Evolutionary conservation across 2,888 invertebrate species (phyloP), one percentile per base, ranked within the genome.

Genomic region (Nomada hirtipes): DNA sequence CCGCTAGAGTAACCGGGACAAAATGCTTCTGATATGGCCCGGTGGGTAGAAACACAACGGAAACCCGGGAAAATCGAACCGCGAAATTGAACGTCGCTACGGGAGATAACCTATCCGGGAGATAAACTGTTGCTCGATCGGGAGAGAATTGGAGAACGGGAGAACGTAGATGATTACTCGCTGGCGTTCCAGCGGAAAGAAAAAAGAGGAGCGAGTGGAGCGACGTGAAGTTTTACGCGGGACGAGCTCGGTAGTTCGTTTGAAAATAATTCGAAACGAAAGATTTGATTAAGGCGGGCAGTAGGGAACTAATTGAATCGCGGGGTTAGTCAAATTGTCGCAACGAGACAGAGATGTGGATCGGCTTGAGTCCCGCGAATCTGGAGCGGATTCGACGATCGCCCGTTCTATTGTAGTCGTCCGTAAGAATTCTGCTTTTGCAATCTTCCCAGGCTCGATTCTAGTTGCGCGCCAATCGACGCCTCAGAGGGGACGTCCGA

Each of bases 381-480:
- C 88, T 92, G 87, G 91, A 92, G 86, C 91, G 90, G 90, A 91
- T 90, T 90, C 88, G 87, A 91, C 88, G 85, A 85, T 86, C 87
- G 87, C 78, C 79, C 88, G 88, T 86, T 89, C 90, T 86, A 90
- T 90, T 89, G 87, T 83, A 83, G 79, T 76, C 86, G 86, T 76
- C 89, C 86, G 91, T 90, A 91, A 91, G 90, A 92, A 93, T 92
- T 87, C 89, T 82, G 86, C 87, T 92, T 91, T 91, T 90, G 92
- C 90, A 91, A 93, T 91, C 90, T 93, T 93, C 92, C 91, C 93
- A 92, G 89, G 91, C 87, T 80, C 84, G 83, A 81, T 76, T 83
- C 83, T 83, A 86, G 83, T 81, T 84, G 88, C 79, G 81, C 88
- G 79, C 83, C 85, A 78, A 88, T 88, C 89, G 87, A 79, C 88